phyloP scores from a whole-genome alignment of 2,113 vertebrate species.

The Mesembrinibis cayennensis region DNA sequence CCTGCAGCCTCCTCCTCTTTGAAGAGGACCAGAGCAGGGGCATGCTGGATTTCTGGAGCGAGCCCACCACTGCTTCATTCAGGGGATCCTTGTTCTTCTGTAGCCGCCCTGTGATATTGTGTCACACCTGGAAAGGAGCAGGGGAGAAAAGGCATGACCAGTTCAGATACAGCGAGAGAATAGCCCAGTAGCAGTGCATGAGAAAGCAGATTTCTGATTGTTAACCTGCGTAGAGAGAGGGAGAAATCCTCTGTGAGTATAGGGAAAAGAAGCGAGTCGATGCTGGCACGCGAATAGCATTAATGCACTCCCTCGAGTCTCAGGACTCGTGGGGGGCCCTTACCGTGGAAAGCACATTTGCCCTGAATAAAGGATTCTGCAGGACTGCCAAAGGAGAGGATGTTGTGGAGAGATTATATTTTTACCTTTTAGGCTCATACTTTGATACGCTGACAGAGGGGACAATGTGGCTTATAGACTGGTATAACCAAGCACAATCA shows the following conservation, averaged over 20 bases:
- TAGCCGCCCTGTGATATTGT: slow-evolving; percentile 37
- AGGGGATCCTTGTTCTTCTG: slow-evolving; percentile 57
- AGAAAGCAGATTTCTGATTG: not conserved
- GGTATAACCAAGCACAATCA: not conserved
- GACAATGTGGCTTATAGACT: not conserved
- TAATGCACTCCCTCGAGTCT: not conserved
- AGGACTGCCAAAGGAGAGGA: not conserved
- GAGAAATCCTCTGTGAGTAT: not conserved
- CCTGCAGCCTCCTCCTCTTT: slow-evolving; percentile 51
- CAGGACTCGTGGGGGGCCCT: not conserved
- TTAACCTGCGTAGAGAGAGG: not conserved
- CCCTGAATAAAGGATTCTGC: not conserved
- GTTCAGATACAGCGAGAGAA: not conserved
- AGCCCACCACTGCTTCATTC: slow-evolving; percentile 37
- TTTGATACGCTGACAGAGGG: not conserved
- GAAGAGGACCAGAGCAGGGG: slow-evolving; percentile 12
- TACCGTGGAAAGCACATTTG: not conserved
- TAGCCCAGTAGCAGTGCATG: not conserved
- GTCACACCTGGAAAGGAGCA: slow-evolving; percentile 2
- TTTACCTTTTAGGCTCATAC: not conserved
- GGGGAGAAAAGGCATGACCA: not conserved
- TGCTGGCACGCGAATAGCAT: not conserved
- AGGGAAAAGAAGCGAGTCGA: not conserved
- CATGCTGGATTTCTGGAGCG: slow-evolving; percentile 22
- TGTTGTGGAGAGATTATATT: not conserved